These are phyloP conservation scores for Dendrocincla fuliginosa DNA, from an alignment of 2,797 vertebrate species.

Conservation along the genomic window DNA sequence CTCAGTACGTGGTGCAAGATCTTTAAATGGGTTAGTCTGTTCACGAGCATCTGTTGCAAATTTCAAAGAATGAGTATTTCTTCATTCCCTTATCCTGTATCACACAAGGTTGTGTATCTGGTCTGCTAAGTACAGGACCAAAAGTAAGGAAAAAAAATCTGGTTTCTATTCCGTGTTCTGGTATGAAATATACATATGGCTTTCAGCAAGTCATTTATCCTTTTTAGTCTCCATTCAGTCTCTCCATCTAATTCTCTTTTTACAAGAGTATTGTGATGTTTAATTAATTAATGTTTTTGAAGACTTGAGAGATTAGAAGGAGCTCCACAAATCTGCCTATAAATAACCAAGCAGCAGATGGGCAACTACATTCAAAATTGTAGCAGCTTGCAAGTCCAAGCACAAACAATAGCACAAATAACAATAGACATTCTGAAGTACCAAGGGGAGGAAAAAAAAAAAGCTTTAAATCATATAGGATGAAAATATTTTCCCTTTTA, in stretches of 20 bases:
- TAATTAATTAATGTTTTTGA: conserved; percentile 60
- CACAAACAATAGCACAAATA: conserved; percentile 37
- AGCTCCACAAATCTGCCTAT: conserved; percentile 39
- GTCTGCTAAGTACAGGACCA: background rate
- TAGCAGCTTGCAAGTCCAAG: conserved; percentile 31
- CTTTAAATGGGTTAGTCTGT: background rate
- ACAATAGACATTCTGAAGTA: background rate
- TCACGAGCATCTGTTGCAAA: background rate
- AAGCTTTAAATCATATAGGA: background rate
- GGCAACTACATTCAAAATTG: conserved; percentile 12
- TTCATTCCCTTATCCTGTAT: background rate
- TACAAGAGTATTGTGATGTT: conserved; percentile 49
- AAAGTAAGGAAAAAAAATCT: background rate
- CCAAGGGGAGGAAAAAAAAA: background rate
- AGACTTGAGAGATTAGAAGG: conserved; percentile 32
- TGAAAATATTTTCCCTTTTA: background rate
- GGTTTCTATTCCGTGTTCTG: background rate
- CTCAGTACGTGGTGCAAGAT: background rate
- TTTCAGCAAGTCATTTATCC: conserved; percentile 41
- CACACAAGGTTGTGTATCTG: background rate
- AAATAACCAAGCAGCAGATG: conserved; percentile 56
- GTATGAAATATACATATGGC: conserved; percentile 32
- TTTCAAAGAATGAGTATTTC: background rate
- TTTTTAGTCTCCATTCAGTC: conserved; percentile 30
- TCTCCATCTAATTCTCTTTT: conserved; percentile 15